Conservation (phyloP, 2,113 vertebrate genomes). For the Pantherophis guttatus region DNA sequence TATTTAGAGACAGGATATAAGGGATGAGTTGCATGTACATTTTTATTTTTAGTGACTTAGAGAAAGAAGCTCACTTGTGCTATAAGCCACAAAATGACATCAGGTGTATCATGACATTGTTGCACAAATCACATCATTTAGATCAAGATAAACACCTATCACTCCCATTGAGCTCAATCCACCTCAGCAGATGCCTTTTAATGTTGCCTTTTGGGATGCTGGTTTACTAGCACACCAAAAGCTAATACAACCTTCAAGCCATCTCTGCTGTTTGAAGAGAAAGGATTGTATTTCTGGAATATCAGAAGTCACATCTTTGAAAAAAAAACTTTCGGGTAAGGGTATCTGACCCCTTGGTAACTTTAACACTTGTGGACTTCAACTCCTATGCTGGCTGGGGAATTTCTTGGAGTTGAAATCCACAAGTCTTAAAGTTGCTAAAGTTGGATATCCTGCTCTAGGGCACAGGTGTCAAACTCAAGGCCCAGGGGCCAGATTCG, state of each 20-base stretch:
- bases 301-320: neutral
- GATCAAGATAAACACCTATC: neutral
- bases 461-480: neutral
- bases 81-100: neutral
- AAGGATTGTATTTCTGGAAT: neutral
- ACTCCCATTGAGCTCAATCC: neutral
- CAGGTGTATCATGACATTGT: neutral
- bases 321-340: neutral
- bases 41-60: neutral
- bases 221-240: neutral
- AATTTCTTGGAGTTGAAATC: neutral
- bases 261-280: neutral
- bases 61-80: neutral
- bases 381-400: neutral
- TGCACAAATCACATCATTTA: neutral
- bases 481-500: no score
- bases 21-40: neutral
- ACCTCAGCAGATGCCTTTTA: neutral
- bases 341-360: neutral
- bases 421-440: neutral
- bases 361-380: neutral
- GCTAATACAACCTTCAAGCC: constrained; percentile 1
- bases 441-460: neutral
- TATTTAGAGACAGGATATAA: neutral
- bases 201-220: neutral